A percentile compares a stretch with the other conserved stretches of the same genome.
Conservation (phyloP, 1,140 invertebrate genomes). For the Monochamus saltuarius region DNA sequence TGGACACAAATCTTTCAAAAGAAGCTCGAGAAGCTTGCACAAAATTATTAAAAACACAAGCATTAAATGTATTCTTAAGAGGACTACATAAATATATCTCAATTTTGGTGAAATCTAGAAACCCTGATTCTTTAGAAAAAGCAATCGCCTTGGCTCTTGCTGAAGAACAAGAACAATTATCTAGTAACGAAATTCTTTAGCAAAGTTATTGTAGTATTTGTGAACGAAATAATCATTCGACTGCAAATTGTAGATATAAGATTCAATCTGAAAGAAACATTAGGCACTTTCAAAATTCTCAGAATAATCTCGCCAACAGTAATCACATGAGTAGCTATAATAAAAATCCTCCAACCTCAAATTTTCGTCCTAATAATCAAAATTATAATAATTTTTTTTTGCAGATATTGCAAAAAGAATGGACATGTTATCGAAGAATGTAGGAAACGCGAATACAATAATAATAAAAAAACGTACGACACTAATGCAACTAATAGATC, state of each 20-base stretch:
- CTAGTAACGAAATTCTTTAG: slow-evolving; percentile 15
- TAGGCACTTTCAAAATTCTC: slow-evolving; percentile 1
- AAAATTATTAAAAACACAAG: slow-evolving; percentile 34
- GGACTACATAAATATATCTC: slow-evolving; percentile 26
- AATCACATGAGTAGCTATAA: slow-evolving; percentile 1
- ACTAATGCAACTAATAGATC: neutral
- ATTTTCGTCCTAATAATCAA: neutral
- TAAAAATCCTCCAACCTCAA: slow-evolving; percentile 7
- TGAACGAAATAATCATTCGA: slow-evolving; percentile 6
- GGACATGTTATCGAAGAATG: slow-evolving; percentile 25
- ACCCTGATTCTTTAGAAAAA: slow-evolving; percentile 27
- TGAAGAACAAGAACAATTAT: slow-evolving; percentile 37
- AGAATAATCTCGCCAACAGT: neutral
- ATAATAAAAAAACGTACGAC: slow-evolving; percentile 3
- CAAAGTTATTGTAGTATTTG: slow-evolving; percentile 13
- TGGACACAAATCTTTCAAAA: slow-evolving; percentile 26
- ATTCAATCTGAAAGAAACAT: slow-evolving; percentile 5
- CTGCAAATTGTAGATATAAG: slow-evolving; percentile 6
- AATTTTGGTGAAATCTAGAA: slow-evolving; percentile 23
- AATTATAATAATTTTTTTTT: slow-evolving; percentile 3
- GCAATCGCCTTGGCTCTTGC: slow-evolving; percentile 32
- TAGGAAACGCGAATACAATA: slow-evolving; percentile 20
- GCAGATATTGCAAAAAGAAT: slow-evolving; percentile 29
- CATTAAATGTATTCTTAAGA: slow-evolving; percentile 35
- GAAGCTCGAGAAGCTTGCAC: slow-evolving; percentile 30